These are phyloP conservation scores for Thaumatotibia leucotreta DNA, from an alignment of 1,140 invertebrate genomes.

Conservation along the genomic window DNA sequence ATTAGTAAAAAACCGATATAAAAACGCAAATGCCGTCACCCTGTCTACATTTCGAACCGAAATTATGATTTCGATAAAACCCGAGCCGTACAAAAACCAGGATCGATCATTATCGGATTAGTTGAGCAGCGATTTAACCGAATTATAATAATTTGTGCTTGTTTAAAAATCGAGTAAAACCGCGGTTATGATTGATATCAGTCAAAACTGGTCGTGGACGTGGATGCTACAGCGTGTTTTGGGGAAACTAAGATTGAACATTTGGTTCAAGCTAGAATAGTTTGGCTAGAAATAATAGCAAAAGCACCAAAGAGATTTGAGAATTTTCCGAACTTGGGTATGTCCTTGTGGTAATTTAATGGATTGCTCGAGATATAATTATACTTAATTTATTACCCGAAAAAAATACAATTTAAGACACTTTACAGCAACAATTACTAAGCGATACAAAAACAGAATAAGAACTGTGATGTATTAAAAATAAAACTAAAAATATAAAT, in stretches of 20 bases:
- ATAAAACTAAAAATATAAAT: too few relatives aligned
- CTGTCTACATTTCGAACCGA: neutral
- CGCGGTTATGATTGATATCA: neutral
- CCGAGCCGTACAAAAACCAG: conserved; percentile 28
- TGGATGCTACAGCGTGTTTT: neutral
- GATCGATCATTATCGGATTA: conserved; percentile 52
- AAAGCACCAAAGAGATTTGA: too few relatives aligned
- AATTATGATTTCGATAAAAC: conserved; percentile 22
- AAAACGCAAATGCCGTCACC: neutral
- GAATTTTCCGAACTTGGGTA: too few relatives aligned
- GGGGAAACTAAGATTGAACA: neutral
- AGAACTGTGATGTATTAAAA: too few relatives aligned
- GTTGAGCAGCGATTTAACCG: conserved; percentile 34
- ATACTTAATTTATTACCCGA: too few relatives aligned
- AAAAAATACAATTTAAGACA: too few relatives aligned
- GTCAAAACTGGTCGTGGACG: neutral
- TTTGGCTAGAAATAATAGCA: too few relatives aligned
- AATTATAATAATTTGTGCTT: conserved; percentile 57
- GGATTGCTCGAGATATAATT: too few relatives aligned
- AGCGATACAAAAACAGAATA: too few relatives aligned
- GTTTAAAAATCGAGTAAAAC: conserved; percentile 19
- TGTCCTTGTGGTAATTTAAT: too few relatives aligned
- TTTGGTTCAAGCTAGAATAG: too few relatives aligned
- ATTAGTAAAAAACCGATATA: neutral
- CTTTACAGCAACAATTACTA: too few relatives aligned